Percentiles rank a stretch among this genome's conserved stretches.
Conservation (phyloP, 2,888 invertebrate species). For the Lacanobia wlatinum region DNA sequence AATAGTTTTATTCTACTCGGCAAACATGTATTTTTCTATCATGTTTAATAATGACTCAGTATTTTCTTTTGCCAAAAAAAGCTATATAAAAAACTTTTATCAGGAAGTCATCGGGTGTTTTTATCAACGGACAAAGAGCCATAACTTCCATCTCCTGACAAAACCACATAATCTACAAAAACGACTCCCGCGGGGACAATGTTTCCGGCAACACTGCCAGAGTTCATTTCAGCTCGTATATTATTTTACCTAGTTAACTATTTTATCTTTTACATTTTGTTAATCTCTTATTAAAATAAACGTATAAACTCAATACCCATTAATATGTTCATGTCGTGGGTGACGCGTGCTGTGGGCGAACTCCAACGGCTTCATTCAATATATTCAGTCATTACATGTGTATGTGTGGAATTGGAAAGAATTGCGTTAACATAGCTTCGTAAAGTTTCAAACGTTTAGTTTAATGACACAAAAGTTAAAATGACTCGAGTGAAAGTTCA, state of each 20-base stretch:
- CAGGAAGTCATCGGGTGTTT: neutral
- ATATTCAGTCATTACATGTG: too few species aligned
- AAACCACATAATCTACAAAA: neutral
- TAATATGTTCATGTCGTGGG: neutral
- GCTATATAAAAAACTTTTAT: neutral
- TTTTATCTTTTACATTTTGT: neutral
- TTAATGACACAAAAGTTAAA: too few species aligned
- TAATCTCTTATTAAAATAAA: neutral
- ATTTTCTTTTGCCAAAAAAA: neutral
- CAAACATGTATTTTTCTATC: too few species aligned
- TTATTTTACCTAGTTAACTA: neutral
- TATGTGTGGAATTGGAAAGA: too few species aligned
- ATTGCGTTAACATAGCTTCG: too few species aligned
- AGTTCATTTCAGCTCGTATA: neutral
- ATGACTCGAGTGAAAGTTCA: too few species aligned
- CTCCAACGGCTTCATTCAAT: too few species aligned
- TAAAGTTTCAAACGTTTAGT: too few species aligned
- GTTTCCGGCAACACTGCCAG: neutral
- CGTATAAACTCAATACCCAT: neutral
- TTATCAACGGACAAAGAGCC: neutral
- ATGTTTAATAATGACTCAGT: too few species aligned
- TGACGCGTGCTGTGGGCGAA: too few species aligned
- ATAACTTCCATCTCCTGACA: neutral
- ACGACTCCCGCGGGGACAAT: neutral
- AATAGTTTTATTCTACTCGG: too few species aligned